Percentiles rank a stretch among this genome's conserved stretches.
Evolutionary conservation across 2,113 vertebrate species (phyloP).

Genomic region (Rousettus leschenaultii): DNA sequence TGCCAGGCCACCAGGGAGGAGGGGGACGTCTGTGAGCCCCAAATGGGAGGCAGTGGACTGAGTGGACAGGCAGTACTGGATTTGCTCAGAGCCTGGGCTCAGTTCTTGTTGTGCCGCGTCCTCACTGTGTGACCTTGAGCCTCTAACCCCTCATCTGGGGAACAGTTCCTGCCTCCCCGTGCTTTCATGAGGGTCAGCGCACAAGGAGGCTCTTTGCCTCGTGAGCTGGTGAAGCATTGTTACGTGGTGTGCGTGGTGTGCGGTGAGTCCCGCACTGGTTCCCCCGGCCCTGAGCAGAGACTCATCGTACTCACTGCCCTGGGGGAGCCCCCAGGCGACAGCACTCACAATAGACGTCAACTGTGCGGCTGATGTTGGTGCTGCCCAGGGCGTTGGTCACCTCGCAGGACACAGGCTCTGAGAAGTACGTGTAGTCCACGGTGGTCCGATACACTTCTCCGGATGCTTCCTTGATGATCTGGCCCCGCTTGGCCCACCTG

Average conservation of each 20-base stretch:
- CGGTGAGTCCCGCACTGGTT: accelerated
- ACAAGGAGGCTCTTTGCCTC: background rate
- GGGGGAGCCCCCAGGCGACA: accelerated
- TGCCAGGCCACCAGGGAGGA: accelerated
- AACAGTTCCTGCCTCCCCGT: background rate
- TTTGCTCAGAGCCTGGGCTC: background rate
- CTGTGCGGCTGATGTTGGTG: constrained; percentile 97
- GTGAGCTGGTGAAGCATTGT: accelerated
- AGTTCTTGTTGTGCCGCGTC: background rate
- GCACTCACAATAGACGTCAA: constrained; percentile 97
- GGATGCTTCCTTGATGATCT: constrained; percentile 92
- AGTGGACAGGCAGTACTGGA: background rate
- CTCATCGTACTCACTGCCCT: accelerated
- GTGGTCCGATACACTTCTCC: constrained; percentile 94
- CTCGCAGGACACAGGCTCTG: constrained; percentile 95
- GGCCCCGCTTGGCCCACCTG: constrained; percentile 98
- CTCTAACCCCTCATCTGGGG: background rate
- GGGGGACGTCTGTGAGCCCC: accelerated
- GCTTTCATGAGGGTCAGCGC: background rate
- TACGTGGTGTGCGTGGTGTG: accelerated
- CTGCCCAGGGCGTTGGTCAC: constrained; percentile 97
- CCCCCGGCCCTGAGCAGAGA: background rate
- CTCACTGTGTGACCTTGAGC: background rate
- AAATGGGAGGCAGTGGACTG: background rate
- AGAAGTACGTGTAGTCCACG: constrained; percentile 97